These are phyloP conservation scores for Otus scops DNA, from an alignment of 2,797 vertebrate species.

Conservation along the genomic window DNA sequence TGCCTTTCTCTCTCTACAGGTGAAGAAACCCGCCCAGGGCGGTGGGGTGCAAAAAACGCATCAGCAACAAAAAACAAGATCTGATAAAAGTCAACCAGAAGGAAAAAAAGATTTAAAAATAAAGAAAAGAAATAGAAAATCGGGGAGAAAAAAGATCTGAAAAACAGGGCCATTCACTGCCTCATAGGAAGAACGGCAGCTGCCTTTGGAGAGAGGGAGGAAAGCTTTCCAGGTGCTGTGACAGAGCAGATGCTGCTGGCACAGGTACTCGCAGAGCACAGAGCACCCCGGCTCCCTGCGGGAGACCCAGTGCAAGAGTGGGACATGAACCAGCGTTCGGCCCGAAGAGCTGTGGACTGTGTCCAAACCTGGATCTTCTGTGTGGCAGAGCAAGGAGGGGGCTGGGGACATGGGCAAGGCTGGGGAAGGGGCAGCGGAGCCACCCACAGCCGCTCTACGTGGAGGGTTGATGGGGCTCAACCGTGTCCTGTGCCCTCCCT, in stretches of 20 bases:
- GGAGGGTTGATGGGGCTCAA: neutral
- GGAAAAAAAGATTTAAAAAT: neutral
- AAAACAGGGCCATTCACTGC: neutral
- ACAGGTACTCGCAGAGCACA: neutral
- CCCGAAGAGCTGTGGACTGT: neutral
- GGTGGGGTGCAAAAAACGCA: constrained; percentile 68
- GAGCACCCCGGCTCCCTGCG: fast-evolving
- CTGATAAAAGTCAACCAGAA: neutral
- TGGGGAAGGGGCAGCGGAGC: neutral
- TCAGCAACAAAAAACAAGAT: constrained; percentile 60
- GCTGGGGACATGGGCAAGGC: neutral
- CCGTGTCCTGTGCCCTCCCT: neutral
- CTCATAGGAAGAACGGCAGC: neutral
- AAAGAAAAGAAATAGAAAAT: neutral
- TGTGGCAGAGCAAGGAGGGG: neutral
- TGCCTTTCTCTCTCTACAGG: constrained; percentile 86
- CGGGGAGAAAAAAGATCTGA: neutral
- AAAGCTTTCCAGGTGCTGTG: neutral
- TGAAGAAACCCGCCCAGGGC: constrained; percentile 62
- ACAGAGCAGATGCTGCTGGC: neutral
- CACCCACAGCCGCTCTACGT: fast-evolving
- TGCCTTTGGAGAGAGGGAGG: neutral
- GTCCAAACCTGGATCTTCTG: neutral
- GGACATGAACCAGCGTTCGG: neutral
- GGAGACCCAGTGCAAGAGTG: neutral